Base-by-base conservation (phyloP, 2,888 invertebrate species). In the Argyresthia albistria region DNA sequence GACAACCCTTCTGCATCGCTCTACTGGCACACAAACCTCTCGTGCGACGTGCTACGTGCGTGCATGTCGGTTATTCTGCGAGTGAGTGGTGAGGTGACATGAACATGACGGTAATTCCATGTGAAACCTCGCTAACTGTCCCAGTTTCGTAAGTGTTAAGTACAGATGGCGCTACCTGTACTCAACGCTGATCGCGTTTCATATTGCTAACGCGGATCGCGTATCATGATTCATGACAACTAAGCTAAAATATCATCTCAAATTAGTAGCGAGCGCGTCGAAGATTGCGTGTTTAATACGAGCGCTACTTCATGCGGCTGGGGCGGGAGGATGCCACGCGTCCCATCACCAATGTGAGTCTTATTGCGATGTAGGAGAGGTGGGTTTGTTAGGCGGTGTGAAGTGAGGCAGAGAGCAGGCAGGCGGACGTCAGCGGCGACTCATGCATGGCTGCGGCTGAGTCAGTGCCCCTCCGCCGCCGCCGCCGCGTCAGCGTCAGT, bases 81-180 rank as follows among this genome's bases (percentile, higher is more conserved):
- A n/a, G n/a, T n/a, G n/a, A n/a, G n/a, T n/a, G n/a, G n/a, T n/a
- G n/a, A n/a, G n/a, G n/a, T n/a, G n/a, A n/a, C n/a, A n/a, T n/a
- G n/a, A n/a, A n/a, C n/a, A n/a, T n/a, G n/a, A n/a, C n/a, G n/a
- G n/a, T n/a, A n/a, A n/a, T n/a, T n/a, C n/a, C n/a, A n/a, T n/a
- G n/a, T n/a, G n/a, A 25, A 25, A 25, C 25, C 6, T 6, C 3
- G 25, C 3, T 25, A 25, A 25, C 45, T 53, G 45, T 43, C n/a
- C n/a, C 55, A 56, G 47, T 57, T 55, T 56, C 55, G 55, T 53
- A 55, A 42, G 47, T 46, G 12, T 52, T 46, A 46, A 46, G 46
- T 52, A 35, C 15, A 52, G 52, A 46, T 52, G 52, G 52, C 46
- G 52, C 36, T 11, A 43, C 51, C 11, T 43, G 16, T n/a, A 1